phyloP scores from a whole-genome alignment of 2,888 invertebrate genomes.

The Celastrina argiolus region DNA sequence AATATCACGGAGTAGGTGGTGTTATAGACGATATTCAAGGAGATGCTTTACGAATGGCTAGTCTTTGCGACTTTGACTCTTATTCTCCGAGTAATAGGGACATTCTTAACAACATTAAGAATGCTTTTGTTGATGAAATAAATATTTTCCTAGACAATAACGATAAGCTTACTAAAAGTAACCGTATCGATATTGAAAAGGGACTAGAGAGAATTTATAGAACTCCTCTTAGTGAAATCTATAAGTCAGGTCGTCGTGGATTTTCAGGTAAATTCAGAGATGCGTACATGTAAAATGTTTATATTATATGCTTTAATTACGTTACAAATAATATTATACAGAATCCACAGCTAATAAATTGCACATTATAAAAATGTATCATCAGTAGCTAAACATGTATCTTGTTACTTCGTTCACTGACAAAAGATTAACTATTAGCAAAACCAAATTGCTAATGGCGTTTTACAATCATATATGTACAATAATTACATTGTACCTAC shows the following conservation, averaged over 20 bases:
- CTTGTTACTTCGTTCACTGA: too few species aligned
- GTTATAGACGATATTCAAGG: conserved; percentile 6
- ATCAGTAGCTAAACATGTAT: too few species aligned
- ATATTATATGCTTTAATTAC: not conserved
- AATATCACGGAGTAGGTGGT: conserved; percentile 23
- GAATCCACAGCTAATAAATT: too few species aligned
- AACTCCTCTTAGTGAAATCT: not conserved
- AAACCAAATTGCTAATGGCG: too few species aligned
- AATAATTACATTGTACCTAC: too few species aligned
- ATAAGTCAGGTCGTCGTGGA: not conserved
- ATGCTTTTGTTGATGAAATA: not conserved
- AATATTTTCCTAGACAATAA: not conserved
- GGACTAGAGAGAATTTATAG: not conserved
- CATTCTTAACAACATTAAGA: conserved; percentile 17
- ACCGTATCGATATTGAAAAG: not conserved
- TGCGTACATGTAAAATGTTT: not conserved
- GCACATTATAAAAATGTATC: too few species aligned
- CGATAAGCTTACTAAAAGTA: conserved; percentile 3
- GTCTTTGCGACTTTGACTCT: not conserved
- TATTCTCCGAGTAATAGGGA: not conserved
- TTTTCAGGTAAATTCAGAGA: conserved; percentile 5
- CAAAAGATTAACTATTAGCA: too few species aligned
- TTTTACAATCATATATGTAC: too few species aligned
- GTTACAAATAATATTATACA: too few species aligned
- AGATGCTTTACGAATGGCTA: not conserved